A percentile compares a stretch with the other conserved stretches of the same genome.
phyloP scores from a whole-genome alignment of 2,888 invertebrate genomes.

The Apoderus coryli region DNA sequence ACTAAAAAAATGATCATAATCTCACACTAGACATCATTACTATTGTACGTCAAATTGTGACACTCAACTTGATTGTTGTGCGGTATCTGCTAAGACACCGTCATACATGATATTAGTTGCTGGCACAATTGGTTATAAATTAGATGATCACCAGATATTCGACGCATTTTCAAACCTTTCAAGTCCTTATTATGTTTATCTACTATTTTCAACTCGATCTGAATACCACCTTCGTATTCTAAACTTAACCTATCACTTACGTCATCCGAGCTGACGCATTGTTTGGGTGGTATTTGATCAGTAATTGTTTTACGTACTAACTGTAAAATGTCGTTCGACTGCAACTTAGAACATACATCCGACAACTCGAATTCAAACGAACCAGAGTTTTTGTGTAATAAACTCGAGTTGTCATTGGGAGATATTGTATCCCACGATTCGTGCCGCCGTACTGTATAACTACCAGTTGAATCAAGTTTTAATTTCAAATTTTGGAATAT shows the following conservation, averaged over 20 bases:
- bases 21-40: too few relatives aligned
- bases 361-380: constrained; percentile 61
- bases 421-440: neutral
- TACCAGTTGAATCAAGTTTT: constrained; percentile 13
- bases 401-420: constrained; percentile 15
- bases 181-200: constrained; percentile 49
- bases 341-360: constrained; percentile 64
- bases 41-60: too few relatives aligned
- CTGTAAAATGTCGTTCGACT: constrained; percentile 65
- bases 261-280: constrained; percentile 35
- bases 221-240: constrained; percentile 53
- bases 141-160: constrained; percentile 77
- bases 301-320: constrained; percentile 68
- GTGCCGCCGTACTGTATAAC: constrained; percentile 9
- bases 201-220: constrained; percentile 71
- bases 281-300: constrained; percentile 59
- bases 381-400: constrained; percentile 29
- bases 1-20: too few relatives aligned
- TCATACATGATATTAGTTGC: constrained; percentile 74
- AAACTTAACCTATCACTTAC: constrained; percentile 28
- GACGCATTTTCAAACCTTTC: constrained; percentile 70
- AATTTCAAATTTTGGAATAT: constrained; percentile 28
- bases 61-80: constrained; percentile 10
- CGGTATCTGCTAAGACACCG: constrained; percentile 44
- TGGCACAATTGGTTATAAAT: constrained; percentile 80